Conservation (phyloP, 2,113 vertebrate species). For the Osmerus eperlanus region DNA sequence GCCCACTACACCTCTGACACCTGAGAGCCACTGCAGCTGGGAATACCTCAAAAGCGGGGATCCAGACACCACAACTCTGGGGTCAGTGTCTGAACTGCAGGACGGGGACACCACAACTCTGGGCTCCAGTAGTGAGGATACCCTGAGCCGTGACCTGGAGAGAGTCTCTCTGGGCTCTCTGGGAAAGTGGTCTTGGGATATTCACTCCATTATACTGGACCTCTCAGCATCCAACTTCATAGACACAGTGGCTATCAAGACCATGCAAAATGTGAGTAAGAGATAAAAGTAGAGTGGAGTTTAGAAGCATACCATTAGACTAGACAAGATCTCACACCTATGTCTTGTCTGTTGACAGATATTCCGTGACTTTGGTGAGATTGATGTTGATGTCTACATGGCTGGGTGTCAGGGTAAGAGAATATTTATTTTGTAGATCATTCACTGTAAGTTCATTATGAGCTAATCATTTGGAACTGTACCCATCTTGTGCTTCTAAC, state of each 20-base stretch:
- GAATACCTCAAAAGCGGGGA: conserved; percentile 69
- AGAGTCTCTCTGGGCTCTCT: conserved; percentile 67
- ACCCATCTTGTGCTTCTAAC: not conserved
- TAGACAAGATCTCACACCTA: not conserved
- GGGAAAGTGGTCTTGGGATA: conserved; percentile 75
- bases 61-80: conserved; percentile 59
- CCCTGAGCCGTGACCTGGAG: conserved; percentile 77
- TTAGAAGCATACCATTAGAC: not conserved
- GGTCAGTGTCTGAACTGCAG: conserved; percentile 63
- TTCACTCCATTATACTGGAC: conserved; percentile 84
- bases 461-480: not conserved
- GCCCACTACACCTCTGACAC: conserved; percentile 49
- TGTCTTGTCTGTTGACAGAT: conserved; percentile 71
- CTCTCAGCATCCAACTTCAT: conserved; percentile 82
- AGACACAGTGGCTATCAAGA: conserved; percentile 89
- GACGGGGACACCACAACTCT: conserved; percentile 77
- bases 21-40: conserved; percentile 57
- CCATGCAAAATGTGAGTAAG: conserved; percentile 82
- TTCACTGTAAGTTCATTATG: not conserved
- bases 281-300: not conserved
- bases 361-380: conserved; percentile 86
- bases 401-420: conserved; percentile 75
- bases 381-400: conserved; percentile 83
- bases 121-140: conserved; percentile 81
- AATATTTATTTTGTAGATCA: not conserved